phyloP scores from a whole-genome alignment of 2,888 invertebrate genomes.

The Oscheius sp. region DNA sequence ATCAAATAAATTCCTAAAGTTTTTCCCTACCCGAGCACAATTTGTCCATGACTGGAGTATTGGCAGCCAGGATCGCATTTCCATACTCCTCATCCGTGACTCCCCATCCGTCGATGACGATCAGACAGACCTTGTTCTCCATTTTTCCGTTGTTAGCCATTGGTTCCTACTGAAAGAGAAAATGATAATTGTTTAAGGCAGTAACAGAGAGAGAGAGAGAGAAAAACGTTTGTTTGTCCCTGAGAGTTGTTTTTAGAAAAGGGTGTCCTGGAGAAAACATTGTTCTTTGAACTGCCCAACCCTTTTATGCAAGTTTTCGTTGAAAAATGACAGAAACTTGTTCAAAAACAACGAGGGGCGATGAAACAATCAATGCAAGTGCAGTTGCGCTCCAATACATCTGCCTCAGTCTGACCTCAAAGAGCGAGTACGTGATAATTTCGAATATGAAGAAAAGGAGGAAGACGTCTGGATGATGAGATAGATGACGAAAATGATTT shows the following conservation, averaged over 20 bases:
- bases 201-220: background rate
- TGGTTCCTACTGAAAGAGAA: background rate
- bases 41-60: slow-evolving; percentile 75
- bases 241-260: background rate
- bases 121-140: slow-evolving; percentile 73
- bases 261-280: background rate
- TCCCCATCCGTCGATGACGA: slow-evolving; percentile 76
- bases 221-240: too few species aligned
- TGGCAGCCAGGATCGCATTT: slow-evolving; percentile 75
- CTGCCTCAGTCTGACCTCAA: background rate
- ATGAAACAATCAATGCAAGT: slow-evolving; percentile 10
- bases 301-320: too few species aligned
- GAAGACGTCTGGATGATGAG: too few species aligned
- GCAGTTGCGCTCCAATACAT: background rate
- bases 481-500: too few species aligned
- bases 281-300: background rate
- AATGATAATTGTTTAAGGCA: background rate
- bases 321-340: background rate
- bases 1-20: too few species aligned
- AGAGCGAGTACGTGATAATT: too few species aligned
- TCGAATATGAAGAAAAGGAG: too few species aligned
- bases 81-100: slow-evolving; percentile 73
- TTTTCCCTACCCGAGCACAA: slow-evolving; percentile 65
- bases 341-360: background rate
- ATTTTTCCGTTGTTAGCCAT: slow-evolving; percentile 42